Evolutionary conservation across 2,797 vertebrate genomes (phyloP).

Genomic region (Catharus ustulatus): DNA sequence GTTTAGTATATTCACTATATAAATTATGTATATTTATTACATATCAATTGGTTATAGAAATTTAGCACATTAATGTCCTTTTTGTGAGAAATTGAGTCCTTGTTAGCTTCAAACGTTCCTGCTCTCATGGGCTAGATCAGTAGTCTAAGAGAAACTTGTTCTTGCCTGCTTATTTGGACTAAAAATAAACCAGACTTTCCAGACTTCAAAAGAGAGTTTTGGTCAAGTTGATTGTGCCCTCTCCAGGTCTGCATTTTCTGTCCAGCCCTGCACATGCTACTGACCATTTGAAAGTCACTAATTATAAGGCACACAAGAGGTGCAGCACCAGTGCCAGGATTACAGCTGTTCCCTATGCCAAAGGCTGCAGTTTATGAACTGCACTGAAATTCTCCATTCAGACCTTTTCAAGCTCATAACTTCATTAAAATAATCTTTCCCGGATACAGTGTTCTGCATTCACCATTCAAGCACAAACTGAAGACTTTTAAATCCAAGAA

Average conservation of each 20-base stretch:
- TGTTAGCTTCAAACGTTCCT: neutral
- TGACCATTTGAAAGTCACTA: neutral
- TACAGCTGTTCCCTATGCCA: neutral
- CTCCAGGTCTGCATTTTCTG: neutral
- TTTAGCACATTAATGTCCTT: neutral
- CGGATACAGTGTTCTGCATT: neutral
- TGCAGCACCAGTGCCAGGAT: neutral
- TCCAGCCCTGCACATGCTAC: neutral
- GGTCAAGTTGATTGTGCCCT: neutral
- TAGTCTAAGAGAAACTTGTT: neutral
- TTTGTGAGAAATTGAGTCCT: neutral
- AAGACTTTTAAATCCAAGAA: neutral
- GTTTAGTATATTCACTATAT: neutral
- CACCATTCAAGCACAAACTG: neutral
- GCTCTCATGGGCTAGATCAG: neutral
- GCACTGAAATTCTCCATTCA: neutral
- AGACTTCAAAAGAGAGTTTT: neutral
- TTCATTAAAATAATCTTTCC: neutral
- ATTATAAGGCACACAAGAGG: accelerated
- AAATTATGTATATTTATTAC: neutral
- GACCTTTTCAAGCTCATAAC: neutral
- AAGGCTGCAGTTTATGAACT: neutral
- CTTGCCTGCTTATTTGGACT: neutral
- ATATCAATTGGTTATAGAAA: neutral
- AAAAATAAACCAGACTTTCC: neutral